A percentile compares a stretch with the other conserved stretches of the same genome.
Evolutionary conservation across 37 sponge, comb jelly and placozoan genomes (phyloP).

Genomic region (Hexactinellida sp.): DNA sequence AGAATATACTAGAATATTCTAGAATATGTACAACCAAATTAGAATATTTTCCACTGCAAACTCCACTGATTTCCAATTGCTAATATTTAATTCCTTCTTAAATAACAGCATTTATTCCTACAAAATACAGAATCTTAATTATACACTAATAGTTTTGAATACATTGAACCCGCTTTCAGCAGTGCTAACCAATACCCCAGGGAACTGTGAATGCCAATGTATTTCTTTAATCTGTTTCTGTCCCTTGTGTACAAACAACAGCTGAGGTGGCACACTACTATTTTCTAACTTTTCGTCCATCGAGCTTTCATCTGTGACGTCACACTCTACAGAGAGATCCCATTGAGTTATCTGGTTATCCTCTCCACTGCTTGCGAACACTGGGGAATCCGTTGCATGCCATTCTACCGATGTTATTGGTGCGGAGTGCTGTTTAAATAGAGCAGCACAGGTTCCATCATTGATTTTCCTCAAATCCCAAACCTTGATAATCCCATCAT

Average conservation of each 20-base stretch:
- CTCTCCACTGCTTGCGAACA: slow-evolving; percentile 84
- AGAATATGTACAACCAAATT: no score
- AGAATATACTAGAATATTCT: background rate
- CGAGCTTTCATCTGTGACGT: slow-evolving; percentile 21
- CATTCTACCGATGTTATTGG: slow-evolving; percentile 91
- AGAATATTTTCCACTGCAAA: no score
- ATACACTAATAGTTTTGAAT: slow-evolving; percentile 93
- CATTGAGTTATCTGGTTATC: slow-evolving; percentile 92
- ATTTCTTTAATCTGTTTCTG: slow-evolving; percentile 93
- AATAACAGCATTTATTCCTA: no score
- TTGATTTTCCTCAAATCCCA: slow-evolving; percentile 89
- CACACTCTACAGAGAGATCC: slow-evolving; percentile 89
- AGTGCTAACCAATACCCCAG: slow-evolving; percentile 79
- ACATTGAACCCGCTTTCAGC: slow-evolving; percentile 82
- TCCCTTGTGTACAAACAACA: slow-evolving; percentile 95
- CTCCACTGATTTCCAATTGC: no score
- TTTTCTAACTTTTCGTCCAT: slow-evolving; percentile 22
- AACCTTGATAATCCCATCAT: slow-evolving; percentile 83
- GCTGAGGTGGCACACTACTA: slow-evolving; percentile 64
- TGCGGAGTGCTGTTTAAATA: slow-evolving; percentile 79
- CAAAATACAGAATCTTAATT: no score
- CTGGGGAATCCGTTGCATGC: slow-evolving; percentile 77
- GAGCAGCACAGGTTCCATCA: slow-evolving; percentile 40
- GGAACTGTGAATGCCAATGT: slow-evolving; percentile 96
- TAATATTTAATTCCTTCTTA: no score